Evolutionary conservation across 2,113 vertebrate species (phyloP), one percentile per base, ranked within the genome.

Genomic region (Dinomys branickii): DNA sequence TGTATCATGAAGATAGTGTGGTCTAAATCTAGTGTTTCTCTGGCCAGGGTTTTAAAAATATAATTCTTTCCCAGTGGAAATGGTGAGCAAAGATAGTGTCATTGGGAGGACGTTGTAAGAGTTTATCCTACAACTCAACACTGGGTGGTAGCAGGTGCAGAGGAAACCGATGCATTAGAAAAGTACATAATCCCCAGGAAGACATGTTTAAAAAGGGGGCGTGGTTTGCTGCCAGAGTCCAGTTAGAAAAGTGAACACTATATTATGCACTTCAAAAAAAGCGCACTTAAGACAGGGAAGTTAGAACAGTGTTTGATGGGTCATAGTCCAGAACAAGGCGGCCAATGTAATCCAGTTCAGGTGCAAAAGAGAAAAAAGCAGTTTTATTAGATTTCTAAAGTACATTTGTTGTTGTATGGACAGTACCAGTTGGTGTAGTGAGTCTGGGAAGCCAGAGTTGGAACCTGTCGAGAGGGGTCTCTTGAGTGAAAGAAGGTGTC

Each of bases 381-480:
- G 28, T 63, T 86, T 61, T 41, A n/a, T 24, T 33, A 20, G 30
- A 73, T 16, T 50, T 65, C 47, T 13, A 19, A 77, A 41, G 30
- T 33, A 47, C 10, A 8, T 4, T 83, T 41, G 38, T 24, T 58
- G 38, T 77, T 44, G 38, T 28, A 14, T 65, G 44, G 38, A 35
- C 16, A 41, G 19, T n/a, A 7, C 24, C 17, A 38, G 0, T 3
- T 16, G 44, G 20, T 2, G 11, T 17, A 8, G 41, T 30, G 28
- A 33, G 41, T 4, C 38, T 47, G 38, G 26, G 17, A 28, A 30
- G 20, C 19, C 10, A 41, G 54, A 5, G 33, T 3, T n/a, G 20
- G 2, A 26, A 3, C 24, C 19, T 50, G 14, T 24, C 26, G 28
- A 33, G 14, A 44, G 28, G 20, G 7, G 11, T 73, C 11, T 35